phyloP scores from a whole-genome alignment of 53 echinoderm and acorn worm species.

The Actinopyga echinites region DNA sequence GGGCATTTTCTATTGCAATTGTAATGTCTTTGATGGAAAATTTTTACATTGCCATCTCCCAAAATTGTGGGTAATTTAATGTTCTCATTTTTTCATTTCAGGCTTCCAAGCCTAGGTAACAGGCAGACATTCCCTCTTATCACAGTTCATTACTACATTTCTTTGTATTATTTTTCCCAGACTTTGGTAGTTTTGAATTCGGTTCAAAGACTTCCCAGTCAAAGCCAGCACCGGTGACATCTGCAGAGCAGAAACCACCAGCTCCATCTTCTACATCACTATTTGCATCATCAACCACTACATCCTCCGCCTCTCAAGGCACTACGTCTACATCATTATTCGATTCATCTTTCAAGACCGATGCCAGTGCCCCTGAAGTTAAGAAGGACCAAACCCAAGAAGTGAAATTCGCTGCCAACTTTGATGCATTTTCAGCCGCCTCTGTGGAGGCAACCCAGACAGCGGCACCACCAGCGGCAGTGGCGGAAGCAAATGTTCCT shows the following conservation, averaged over 20 bases:
- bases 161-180: not conserved
- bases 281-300: not conserved
- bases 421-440: slow-evolving; percentile 35
- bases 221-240: not conserved
- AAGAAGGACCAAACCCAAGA: slow-evolving; percentile 59
- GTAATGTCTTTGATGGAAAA: too few species aligned
- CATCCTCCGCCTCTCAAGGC: not conserved
- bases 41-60: too few species aligned
- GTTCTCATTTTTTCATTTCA: too few species aligned
- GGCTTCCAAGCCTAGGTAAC: too few species aligned
- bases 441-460: slow-evolving; percentile 32
- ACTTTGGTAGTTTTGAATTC: slow-evolving; percentile 44
- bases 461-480: slow-evolving; percentile 21
- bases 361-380: slow-evolving; percentile 47
- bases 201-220: slow-evolving; percentile 24
- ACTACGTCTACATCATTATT: not conserved
- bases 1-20: too few species aligned
- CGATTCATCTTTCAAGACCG: not conserved
- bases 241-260: not conserved
- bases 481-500: not conserved
- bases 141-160: too few species aligned
- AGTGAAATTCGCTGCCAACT: slow-evolving; percentile 16
- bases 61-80: too few species aligned
- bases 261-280: not conserved
- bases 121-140: too few species aligned